A percentile compares a stretch with the other conserved stretches of the same genome.
phyloP scores from a whole-genome alignment of 1,140 invertebrate species.

The Lucilia sericata region DNA sequence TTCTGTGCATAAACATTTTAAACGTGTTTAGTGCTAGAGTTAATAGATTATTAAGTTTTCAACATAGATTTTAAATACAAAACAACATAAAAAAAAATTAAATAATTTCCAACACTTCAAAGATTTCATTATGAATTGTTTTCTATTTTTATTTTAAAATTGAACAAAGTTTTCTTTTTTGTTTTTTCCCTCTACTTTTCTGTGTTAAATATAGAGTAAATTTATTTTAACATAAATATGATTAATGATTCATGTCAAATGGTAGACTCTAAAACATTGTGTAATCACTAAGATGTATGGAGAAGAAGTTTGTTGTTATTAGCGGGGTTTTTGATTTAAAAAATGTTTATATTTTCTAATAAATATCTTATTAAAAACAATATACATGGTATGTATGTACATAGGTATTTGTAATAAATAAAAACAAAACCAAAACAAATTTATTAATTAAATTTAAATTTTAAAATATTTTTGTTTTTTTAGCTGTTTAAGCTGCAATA shows the following conservation, averaged over 20 bases:
- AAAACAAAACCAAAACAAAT: not conserved
- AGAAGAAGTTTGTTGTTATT: not conserved
- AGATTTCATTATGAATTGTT: not conserved
- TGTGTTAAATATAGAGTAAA: slow-evolving; percentile 18
- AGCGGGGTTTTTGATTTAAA: not conserved
- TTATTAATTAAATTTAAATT: not conserved
- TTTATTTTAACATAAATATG: not conserved
- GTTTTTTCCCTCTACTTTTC: no score
- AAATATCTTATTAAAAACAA: not conserved
- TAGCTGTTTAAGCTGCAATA: no score
- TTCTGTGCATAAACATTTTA: no score
- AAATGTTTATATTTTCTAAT: not conserved
- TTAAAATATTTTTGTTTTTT: no score
- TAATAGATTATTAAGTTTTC: no score
- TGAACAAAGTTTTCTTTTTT: not conserved
- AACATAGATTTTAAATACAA: no score
- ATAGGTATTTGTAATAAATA: not conserved
- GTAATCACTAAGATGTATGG: not conserved
- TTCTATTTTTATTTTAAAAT: not conserved
- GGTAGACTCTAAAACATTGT: not conserved
- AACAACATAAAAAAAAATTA: no score
- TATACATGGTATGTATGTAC: not conserved
- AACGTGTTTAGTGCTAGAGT: no score
- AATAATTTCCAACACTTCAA: not conserved
- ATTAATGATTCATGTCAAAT: slow-evolving; percentile 29